Conservation (phyloP, 2,888 invertebrate genomes). For the Rhaphigaster nebulosa region DNA sequence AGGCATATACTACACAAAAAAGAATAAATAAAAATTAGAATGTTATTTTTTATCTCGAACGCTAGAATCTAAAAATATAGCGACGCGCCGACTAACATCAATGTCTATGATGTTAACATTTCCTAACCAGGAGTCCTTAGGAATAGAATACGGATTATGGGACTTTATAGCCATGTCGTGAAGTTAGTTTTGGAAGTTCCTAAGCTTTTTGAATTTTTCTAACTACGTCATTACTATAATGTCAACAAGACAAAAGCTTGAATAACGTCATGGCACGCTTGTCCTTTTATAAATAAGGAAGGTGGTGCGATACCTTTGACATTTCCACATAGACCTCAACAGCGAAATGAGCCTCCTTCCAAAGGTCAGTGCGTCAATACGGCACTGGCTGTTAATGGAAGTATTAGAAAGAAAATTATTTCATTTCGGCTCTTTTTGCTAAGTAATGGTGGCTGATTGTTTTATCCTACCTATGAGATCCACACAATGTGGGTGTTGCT, state of each 20-base stretch:
- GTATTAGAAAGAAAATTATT: not conserved
- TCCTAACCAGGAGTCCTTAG: too few relatives aligned
- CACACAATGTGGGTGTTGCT: too few relatives aligned
- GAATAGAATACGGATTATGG: too few relatives aligned
- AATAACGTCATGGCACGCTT: constrained; percentile 6
- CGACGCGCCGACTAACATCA: too few relatives aligned
- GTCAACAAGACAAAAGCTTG: constrained; percentile 3
- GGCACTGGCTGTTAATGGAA: not conserved
- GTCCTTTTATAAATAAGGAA: constrained; percentile 40
- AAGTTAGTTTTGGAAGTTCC: not conserved
- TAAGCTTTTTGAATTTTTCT: not conserved
- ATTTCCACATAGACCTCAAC: constrained; percentile 3
- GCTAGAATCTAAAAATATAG: too few relatives aligned
- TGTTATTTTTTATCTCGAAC: too few relatives aligned
- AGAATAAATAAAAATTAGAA: too few relatives aligned
- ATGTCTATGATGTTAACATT: too few relatives aligned
- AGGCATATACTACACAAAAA: too few relatives aligned
- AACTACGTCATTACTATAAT: constrained; percentile 4
- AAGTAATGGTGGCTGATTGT: too few relatives aligned
- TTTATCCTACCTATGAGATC: too few relatives aligned
- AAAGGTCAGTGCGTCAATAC: constrained; percentile 40
- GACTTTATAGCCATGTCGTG: too few relatives aligned
- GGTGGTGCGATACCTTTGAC: constrained; percentile 30
- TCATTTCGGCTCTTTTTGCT: not conserved
- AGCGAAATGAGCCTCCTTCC: not conserved